Evolutionary conservation across 2,113 vertebrate genomes (phyloP), one percentile per base, ranked within the genome.

Genomic region (Psittacula cyanocephala): DNA sequence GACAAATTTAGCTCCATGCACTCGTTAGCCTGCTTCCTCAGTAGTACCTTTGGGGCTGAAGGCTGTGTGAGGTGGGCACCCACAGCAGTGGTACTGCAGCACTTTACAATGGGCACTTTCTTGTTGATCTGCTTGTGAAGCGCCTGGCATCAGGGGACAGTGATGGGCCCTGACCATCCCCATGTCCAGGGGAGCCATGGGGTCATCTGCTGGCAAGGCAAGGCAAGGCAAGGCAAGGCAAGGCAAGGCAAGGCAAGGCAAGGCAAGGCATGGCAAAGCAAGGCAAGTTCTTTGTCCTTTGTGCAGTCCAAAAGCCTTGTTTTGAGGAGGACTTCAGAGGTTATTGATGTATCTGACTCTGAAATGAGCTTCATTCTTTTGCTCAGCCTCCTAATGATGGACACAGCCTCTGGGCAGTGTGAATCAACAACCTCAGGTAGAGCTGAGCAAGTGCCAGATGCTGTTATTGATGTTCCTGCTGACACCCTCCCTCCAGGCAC

Each of bases 281-380:
- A 59, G 13, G 19, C 43, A 50, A 74, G 39, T 37, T 81, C 41
- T 77, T 27, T 84, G 47, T 76, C 31, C 57, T 64, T 17, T 75
- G 28, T 74, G 72, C 35, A 85, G 83, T 59, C 62, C 74, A 49
- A 55, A 79, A 72, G 59, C 52, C 15, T 46, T 77, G 75, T 50
- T 7, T 81, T 43, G 18, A 72, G 77, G 57, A 81, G n/a, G 41
- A 44, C 92, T 97, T 96, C 77, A 96, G 97, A 96, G 85, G 85
- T 98, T 98, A 98, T 98, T 98, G 98, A 98, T 97, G 97, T 97
- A 98, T 98, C 97, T 97, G 96, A 97, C 93, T 97, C 97, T 97
- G 97, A 98, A 98, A 99, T 97, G 98, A 98, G 97, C 97, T 98
- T 98, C 98, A 96, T 98, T 98, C 98, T 98, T 98, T 98, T 98